Evolutionary conservation across 1,140 invertebrate genomes (phyloP).

Genomic region (Mamestra configurata): DNA sequence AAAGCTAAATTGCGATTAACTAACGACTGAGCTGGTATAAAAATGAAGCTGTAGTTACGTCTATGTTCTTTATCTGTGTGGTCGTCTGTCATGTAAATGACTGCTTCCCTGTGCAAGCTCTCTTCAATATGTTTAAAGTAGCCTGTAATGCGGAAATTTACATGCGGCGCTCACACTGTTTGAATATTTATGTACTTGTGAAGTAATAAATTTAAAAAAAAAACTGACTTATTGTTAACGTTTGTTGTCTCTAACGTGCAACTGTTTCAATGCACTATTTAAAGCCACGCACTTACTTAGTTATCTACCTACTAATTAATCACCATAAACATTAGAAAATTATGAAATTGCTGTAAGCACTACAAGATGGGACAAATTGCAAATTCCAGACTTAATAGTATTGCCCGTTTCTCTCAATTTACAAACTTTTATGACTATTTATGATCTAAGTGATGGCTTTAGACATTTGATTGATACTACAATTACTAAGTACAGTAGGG

Average conservation of each 20-base stretch:
- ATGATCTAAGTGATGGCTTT: neutral
- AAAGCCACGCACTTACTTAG: no score
- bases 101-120: conserved; percentile 19
- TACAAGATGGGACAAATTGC: neutral
- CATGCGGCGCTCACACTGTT: conserved; percentile 10
- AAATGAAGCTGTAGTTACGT: conserved; percentile 29
- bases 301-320: no score
- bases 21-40: conserved; percentile 30
- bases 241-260: neutral
- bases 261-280: no score
- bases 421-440: neutral
- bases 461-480: neutral
- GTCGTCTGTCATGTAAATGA: conserved; percentile 30
- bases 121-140: conserved; percentile 17
- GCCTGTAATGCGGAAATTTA: conserved; percentile 37
- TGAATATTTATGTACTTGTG: conserved; percentile 20
- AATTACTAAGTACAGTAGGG: no score
- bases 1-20: conserved; percentile 36
- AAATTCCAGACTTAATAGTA: neutral
- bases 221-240: neutral
- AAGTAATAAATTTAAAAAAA: neutral
- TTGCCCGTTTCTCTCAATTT: neutral
- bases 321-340: no score
- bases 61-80: conserved; percentile 8
- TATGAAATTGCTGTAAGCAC: no score